These are phyloP conservation scores for Andricus grossulariae DNA, from an alignment of 1,140 invertebrate genomes.

Conservation along the genomic window DNA sequence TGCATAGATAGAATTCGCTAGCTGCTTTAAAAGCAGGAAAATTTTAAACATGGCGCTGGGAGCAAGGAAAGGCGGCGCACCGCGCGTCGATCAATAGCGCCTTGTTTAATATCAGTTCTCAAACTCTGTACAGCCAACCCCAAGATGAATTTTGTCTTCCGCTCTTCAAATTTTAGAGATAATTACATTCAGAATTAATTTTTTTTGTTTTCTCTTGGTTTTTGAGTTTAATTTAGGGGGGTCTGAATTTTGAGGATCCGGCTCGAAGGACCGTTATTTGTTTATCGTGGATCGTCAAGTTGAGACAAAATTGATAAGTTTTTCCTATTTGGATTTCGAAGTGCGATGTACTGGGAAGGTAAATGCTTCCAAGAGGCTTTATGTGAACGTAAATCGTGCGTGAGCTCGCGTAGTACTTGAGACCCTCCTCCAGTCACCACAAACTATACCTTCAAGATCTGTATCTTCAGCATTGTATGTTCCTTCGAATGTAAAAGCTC, in stretches of 20 bases:
- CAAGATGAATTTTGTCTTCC: constrained; percentile 50
- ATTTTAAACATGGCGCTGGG: constrained; percentile 75
- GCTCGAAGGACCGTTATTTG: too few species aligned
- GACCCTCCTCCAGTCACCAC: constrained; percentile 1
- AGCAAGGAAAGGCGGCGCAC: constrained; percentile 66
- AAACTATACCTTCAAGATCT: constrained; percentile 2
- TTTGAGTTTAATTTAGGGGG: too few species aligned
- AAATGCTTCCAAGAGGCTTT: neutral
- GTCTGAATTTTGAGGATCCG: too few species aligned
- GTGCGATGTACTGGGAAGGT: neutral
- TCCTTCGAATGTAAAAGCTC: constrained; percentile 8
- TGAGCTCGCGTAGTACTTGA: neutral
- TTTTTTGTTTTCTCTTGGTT: too few species aligned
- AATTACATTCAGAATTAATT: too few species aligned
- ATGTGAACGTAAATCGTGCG: constrained; percentile 24
- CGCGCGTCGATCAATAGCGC: constrained; percentile 73
- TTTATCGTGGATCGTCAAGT: neutral
- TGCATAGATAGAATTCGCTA: constrained; percentile 5
- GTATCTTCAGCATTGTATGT: constrained; percentile 11
- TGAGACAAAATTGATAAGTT: neutral
- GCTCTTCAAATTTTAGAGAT: neutral
- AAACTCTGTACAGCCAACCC: constrained; percentile 67
- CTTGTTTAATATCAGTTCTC: constrained; percentile 76
- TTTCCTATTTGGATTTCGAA: neutral
- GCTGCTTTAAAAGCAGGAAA: constrained; percentile 59